Percentiles rank a stretch among this genome's conserved stretches.
phyloP scores from a whole-genome alignment of 1,140 invertebrate species.

The Oryzaephilus surinamensis region DNA sequence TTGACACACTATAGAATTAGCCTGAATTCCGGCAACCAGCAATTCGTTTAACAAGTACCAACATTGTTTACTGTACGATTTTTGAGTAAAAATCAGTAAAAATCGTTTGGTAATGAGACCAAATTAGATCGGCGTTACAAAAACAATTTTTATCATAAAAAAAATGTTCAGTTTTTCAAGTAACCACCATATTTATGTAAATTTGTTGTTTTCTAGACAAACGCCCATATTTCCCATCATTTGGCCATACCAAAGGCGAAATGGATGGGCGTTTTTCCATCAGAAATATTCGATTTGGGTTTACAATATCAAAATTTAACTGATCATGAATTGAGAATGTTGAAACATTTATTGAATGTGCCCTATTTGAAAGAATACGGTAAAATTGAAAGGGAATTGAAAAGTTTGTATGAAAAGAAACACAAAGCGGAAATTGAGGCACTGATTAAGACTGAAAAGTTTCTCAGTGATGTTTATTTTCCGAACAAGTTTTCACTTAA shows the following conservation, averaged over 20 bases:
- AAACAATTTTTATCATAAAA: too few species aligned
- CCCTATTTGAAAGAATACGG: conserved; percentile 40
- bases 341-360: conserved; percentile 39
- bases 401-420: conserved; percentile 38
- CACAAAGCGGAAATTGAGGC: conserved; percentile 65
- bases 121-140: too few species aligned
- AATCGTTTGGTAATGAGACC: too few species aligned
- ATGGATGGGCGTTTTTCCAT: conserved; percentile 66
- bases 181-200: too few species aligned
- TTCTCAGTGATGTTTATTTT: conserved; percentile 52
- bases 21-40: too few species aligned
- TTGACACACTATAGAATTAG: too few species aligned
- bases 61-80: too few species aligned
- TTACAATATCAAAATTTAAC: conserved; percentile 35
- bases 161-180: too few species aligned
- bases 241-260: conserved; percentile 50
- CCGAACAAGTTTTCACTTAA: conserved; percentile 47
- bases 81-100: too few species aligned
- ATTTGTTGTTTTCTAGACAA: conserved; percentile 35
- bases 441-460: conserved; percentile 43
- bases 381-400: conserved; percentile 43
- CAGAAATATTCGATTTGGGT: conserved; percentile 46
- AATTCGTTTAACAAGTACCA: too few species aligned
- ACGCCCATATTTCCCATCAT: conserved; percentile 41
- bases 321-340: too few species aligned